Evolutionary conservation across 2,888 invertebrate species (phyloP).

Genomic region (Yponomeuta plumbellus): DNA sequence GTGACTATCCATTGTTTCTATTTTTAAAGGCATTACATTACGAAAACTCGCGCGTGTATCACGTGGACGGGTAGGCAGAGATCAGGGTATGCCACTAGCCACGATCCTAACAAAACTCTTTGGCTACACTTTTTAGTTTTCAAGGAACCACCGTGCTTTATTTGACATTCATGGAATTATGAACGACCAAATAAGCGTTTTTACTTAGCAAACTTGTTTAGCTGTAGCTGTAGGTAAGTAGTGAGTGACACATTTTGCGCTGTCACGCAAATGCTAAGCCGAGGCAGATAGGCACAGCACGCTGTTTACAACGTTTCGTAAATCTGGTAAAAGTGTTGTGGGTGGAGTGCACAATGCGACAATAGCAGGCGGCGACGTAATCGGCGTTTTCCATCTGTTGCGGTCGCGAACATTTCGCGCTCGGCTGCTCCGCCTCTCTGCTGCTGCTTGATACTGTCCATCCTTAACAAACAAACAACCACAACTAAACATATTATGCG

Average conservation of each 20-base stretch:
- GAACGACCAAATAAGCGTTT: too few species aligned
- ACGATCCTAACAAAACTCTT: too few species aligned
- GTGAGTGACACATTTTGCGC: constrained; percentile 39
- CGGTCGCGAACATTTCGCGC: constrained; percentile 67
- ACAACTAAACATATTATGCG: constrained; percentile 34
- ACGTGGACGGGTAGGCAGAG: too few species aligned
- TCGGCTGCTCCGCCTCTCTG: constrained; percentile 40
- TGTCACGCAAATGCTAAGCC: constrained; percentile 52
- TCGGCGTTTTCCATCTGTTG: constrained; percentile 72
- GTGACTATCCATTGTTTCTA: constrained; percentile 24
- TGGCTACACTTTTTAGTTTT: too few species aligned
- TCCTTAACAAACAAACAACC: constrained; percentile 15
- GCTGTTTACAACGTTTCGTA: constrained; percentile 59
- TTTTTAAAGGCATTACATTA: constrained; percentile 20
- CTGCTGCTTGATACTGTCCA: constrained; percentile 34
- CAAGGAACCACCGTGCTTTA: background rate
- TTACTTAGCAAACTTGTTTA: too few species aligned
- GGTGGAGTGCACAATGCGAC: constrained; percentile 65
- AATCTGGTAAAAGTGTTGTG: constrained; percentile 68
- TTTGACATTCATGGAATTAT: background rate
- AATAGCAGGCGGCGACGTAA: constrained; percentile 58
- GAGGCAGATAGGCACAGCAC: constrained; percentile 33
- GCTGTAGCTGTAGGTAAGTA: too few species aligned
- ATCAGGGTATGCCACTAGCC: too few species aligned
- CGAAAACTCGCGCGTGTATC: too few species aligned